Percentiles rank a stretch among this genome's conserved stretches.
Conservation (phyloP, 2,113 vertebrate species). For the Pandion haliaetus region DNA sequence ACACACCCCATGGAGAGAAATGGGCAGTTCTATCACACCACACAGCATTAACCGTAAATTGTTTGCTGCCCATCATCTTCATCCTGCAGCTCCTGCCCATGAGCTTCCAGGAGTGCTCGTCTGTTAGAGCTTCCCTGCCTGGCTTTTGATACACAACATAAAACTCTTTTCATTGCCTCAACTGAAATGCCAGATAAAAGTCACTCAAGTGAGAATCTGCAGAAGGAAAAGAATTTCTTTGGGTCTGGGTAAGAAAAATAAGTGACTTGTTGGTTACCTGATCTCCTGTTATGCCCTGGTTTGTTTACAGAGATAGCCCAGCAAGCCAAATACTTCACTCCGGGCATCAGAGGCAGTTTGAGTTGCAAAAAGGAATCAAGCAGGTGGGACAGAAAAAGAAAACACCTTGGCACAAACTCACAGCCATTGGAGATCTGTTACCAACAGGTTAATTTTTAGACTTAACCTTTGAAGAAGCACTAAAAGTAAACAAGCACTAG, state of each 20-base stretch:
- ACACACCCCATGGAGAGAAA: fast-evolving
- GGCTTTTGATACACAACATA: not conserved
- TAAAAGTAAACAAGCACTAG: not conserved
- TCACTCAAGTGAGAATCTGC: not conserved
- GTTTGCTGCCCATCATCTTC: not conserved
- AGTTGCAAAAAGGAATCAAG: not conserved
- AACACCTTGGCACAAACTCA: not conserved
- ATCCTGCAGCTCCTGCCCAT: not conserved
- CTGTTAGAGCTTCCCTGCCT: not conserved
- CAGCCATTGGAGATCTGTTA: not conserved
- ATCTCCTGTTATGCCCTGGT: not conserved
- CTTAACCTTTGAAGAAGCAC: not conserved
- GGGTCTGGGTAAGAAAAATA: not conserved
- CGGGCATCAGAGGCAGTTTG: not conserved
- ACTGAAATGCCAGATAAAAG: not conserved
- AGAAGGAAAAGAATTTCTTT: not conserved
- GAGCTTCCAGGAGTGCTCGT: not conserved
- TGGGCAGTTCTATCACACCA: not conserved
- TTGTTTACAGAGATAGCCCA: not conserved
- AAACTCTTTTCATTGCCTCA: not conserved
- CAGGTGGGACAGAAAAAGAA: not conserved
- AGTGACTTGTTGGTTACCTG: not conserved
- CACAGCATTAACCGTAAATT: not conserved
- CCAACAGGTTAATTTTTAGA: slow-evolving; percentile 26
- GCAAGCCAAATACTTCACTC: not conserved